Evolutionary conservation across 2,113 vertebrate genomes (phyloP), one percentile per base, ranked within the genome.

Genomic region (Ellobius talpinus): DNA sequence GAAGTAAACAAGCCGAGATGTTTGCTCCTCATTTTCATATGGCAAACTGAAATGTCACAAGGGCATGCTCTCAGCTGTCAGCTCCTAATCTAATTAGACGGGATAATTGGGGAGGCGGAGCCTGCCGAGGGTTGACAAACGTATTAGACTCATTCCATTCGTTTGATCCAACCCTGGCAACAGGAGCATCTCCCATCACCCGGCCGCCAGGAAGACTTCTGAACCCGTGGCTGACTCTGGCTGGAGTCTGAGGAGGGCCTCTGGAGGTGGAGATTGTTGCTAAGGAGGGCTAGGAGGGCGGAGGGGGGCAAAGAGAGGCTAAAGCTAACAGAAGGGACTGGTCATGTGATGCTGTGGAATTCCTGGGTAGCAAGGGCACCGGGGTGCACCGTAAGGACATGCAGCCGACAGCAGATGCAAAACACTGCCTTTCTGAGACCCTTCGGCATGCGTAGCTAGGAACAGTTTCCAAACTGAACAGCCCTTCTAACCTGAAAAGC

Each of bases 71-170:
- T 98, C 98, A 97, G 97, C 98, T 98, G 98, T 98, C 98, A 98
- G 88, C 95, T 91, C 97, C 97, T 98, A 97, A 98, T 98, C 97
- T 98, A 98, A 98, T 98, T 98, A 98, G 97, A 96, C 52, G 70
- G 97, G 98, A 97, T 98, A 98, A 98, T 98, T 98, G 98, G 66
- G 81, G 96, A 97, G 98, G 97, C 90, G 0, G 97, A 97, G 97
- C 93, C 90, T 81, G 77, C 89, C 91, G 96, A 96, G 5, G 65
- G 89, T 90, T 98, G 98, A 97, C 96, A 98, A 97, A 98, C 95
- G 91, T 63, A 96, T 96, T 96, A 90, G 95, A 91, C 97, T 98
- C 86, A 96, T 96, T 97, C 63, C 50, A 31, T 47, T 79, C 68
- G 12, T 70, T 70, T 70, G 23, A 36, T 42, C n/a, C 1, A 68